Conservation (phyloP, 2,888 invertebrate genomes). For the Drosophila prolongata region DNA sequence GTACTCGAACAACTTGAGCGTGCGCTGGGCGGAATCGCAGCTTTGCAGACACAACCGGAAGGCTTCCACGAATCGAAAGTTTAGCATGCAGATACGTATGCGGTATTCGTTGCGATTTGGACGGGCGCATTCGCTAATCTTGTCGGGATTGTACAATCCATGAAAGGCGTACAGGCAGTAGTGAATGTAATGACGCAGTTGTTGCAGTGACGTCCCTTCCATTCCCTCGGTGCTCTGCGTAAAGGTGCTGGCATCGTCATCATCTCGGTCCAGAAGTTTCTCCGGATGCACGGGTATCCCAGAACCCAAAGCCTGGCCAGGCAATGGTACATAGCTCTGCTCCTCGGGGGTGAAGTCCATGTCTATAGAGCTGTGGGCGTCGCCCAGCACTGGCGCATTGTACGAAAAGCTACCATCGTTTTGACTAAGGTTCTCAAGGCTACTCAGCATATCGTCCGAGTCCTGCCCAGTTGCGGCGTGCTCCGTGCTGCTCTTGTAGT, state of each 20-base stretch:
- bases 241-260: conserved; percentile 63
- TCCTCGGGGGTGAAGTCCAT: conserved; percentile 81
- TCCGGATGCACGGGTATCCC: conserved; percentile 8
- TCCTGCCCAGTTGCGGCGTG: conserved; percentile 79
- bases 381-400: conserved; percentile 54
- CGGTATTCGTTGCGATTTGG: conserved; percentile 82
- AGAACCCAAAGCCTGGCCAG: conserved; percentile 50
- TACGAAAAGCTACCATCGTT: conserved; percentile 79
- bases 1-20: conserved; percentile 84
- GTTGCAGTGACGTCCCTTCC: conserved; percentile 53
- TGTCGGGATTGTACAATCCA: conserved; percentile 84
- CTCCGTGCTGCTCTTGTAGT: conserved; percentile 76
- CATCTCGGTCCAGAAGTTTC: conserved; percentile 33
- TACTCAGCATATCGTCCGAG: conserved; percentile 83
- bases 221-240: conserved; percentile 54
- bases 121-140: conserved; percentile 80
- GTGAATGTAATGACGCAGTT: conserved; percentile 83
- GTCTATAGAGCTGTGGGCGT: conserved; percentile 75
- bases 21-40: conserved; percentile 77
- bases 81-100: conserved; percentile 83
- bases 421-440: conserved; percentile 83
- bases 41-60: conserved; percentile 82
- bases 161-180: conserved; percentile 84
- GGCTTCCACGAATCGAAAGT: conserved; percentile 84
- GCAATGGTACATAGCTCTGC: conserved; percentile 81